A percentile compares a stretch with the other conserved stretches of the same genome.
These are phyloP conservation scores for Antedon mediterranea DNA, from an alignment of 53 echinoderm and acorn worm genomes.

Conservation along the genomic window DNA sequence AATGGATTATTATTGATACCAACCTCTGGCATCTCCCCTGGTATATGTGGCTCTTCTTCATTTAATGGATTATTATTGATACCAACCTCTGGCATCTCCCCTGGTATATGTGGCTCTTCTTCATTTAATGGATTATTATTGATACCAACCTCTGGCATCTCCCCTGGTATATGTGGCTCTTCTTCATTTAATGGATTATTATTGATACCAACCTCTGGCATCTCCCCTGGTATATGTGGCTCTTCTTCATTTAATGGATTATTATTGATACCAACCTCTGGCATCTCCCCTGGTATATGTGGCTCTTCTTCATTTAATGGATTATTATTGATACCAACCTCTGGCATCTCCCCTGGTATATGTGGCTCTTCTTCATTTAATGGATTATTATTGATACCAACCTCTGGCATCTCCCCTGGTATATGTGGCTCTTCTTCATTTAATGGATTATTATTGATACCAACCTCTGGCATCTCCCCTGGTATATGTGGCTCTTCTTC, in stretches of 20 bases:
- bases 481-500: constrained; percentile 36
- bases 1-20: neutral
- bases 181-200: constrained; percentile 30
- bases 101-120: constrained; percentile 36
- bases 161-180: constrained; percentile 39
- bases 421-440: constrained; percentile 37
- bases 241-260: constrained; percentile 33
- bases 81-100: constrained; percentile 77
- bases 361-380: constrained; percentile 31
- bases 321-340: constrained; percentile 31
- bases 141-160: constrained; percentile 64
- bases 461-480: constrained; percentile 82
- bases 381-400: constrained; percentile 8
- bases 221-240: constrained; percentile 44
- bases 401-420: constrained; percentile 80
- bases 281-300: constrained; percentile 55
- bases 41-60: constrained; percentile 32
- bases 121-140: constrained; percentile 16
- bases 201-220: constrained; percentile 53
- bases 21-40: constrained; percentile 85
- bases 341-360: constrained; percentile 68
- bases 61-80: constrained; percentile 3
- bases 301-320: constrained; percentile 31
- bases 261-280: constrained; percentile 42
- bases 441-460: neutral